phyloP scores from a whole-genome alignment of 2,888 invertebrate species.

The Drosophila mercatorum region DNA sequence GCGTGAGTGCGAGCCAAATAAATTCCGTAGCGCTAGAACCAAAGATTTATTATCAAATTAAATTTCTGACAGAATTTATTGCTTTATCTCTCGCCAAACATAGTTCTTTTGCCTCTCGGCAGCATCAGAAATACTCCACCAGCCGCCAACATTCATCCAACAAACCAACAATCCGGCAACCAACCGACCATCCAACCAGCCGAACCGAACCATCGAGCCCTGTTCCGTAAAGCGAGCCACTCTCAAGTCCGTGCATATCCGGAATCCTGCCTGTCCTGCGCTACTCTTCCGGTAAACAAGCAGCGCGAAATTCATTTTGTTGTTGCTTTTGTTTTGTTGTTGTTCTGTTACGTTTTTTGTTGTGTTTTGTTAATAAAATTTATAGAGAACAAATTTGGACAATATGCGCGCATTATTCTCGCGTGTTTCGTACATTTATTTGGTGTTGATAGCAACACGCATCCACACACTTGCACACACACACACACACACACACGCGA shows the following conservation, averaged over 20 bases:
- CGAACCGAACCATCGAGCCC: slow-evolving; percentile 30
- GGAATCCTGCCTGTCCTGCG: slow-evolving; percentile 29
- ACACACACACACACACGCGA: not conserved
- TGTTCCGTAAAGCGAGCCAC: slow-evolving; percentile 42
- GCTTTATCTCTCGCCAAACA: slow-evolving; percentile 85
- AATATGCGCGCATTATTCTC: slow-evolving; percentile 78
- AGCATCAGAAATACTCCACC: slow-evolving; percentile 61
- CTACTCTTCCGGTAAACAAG: slow-evolving; percentile 54
- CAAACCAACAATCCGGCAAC: slow-evolving; percentile 27
- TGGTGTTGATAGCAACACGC: slow-evolving; percentile 42
- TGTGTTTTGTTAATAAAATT: slow-evolving; percentile 76
- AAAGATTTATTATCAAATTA: slow-evolving; percentile 86
- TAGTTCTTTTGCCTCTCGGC: slow-evolving; percentile 83
- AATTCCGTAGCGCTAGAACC: slow-evolving; percentile 85
- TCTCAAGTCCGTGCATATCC: slow-evolving; percentile 59
- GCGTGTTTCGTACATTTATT: slow-evolving; percentile 67
- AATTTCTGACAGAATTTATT: slow-evolving; percentile 86
- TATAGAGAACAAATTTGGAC: slow-evolving; percentile 82
- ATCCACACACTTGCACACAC: slow-evolving; percentile 15
- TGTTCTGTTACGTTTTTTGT: slow-evolving; percentile 29
- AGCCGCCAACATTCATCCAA: slow-evolving; percentile 48
- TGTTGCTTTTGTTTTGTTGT: slow-evolving; percentile 25
- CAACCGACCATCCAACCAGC: slow-evolving; percentile 20
- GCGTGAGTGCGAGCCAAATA: slow-evolving; percentile 82
- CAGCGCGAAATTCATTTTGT: slow-evolving; percentile 64